Conservation (phyloP, 2,797 vertebrate genomes). For the Pangasius sanitwongsei region DNA sequence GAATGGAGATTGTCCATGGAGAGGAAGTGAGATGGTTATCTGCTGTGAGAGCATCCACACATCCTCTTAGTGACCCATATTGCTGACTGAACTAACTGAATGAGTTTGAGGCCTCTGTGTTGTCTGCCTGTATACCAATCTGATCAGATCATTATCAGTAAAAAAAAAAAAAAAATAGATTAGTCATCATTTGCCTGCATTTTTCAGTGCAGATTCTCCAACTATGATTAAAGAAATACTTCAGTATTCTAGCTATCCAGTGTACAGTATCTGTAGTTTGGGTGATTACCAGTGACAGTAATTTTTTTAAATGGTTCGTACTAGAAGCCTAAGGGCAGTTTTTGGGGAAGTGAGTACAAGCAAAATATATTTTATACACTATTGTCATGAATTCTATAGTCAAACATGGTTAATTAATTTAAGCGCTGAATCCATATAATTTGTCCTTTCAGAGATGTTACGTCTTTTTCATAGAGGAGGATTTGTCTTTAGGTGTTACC, state of each 20-base stretch:
- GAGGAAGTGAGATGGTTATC: constrained; percentile 67
- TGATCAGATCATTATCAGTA: constrained; percentile 24
- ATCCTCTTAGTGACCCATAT: constrained; percentile 44
- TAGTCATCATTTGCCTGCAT: background rate
- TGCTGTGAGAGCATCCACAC: constrained; percentile 53
- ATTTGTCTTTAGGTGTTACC: background rate
- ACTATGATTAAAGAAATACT: background rate
- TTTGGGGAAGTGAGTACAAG: background rate
- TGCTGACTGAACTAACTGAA: constrained; percentile 31
- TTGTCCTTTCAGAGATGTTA: background rate
- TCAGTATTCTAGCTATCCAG: background rate
- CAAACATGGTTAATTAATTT: background rate
- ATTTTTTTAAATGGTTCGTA: background rate
- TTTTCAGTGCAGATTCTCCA: background rate
- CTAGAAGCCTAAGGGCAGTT: background rate
- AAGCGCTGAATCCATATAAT: background rate
- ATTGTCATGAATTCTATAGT: background rate
- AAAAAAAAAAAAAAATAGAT: background rate
- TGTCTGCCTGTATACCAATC: constrained; percentile 17
- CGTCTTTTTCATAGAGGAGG: background rate
- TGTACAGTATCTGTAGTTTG: background rate
- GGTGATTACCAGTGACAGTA: background rate
- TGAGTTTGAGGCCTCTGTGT: constrained; percentile 21
- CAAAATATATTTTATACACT: background rate
- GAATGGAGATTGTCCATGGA: constrained; percentile 52